Conservation (phyloP, 2,113 vertebrate species). For the Erinaceus europaeus region DNA sequence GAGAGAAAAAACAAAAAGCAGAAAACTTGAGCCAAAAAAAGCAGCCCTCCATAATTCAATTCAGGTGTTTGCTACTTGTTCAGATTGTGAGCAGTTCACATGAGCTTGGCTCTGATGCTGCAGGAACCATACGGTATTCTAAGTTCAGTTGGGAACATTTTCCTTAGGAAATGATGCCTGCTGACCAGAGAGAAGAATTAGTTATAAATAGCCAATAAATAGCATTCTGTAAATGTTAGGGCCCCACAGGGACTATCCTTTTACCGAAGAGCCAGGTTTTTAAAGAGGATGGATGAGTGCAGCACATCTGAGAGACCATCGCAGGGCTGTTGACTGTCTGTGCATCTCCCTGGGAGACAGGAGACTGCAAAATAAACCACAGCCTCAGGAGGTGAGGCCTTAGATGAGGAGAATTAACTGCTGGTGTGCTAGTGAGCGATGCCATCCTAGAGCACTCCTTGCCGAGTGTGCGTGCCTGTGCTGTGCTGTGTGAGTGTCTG, state of each 20-base stretch:
- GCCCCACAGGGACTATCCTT: background rate
- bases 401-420: constrained; percentile 22
- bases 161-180: constrained; percentile 23
- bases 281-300: background rate
- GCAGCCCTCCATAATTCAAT: background rate
- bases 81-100: background rate
- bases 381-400: background rate
- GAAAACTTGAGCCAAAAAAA: constrained; percentile 14
- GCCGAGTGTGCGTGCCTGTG: too few relatives aligned
- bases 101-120: background rate
- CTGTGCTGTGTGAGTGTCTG: too few relatives aligned
- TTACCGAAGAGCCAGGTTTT: constrained; percentile 21
- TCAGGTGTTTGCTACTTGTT: background rate
- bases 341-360: constrained; percentile 4
- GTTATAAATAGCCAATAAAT: constrained; percentile 42
- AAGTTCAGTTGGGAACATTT: constrained; percentile 12
- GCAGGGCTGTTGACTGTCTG: background rate
- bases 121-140: background rate
- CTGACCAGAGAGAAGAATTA: constrained; percentile 43
- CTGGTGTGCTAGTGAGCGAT: background rate
- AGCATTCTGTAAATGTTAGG: constrained; percentile 29
- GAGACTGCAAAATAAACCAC: constrained; percentile 14
- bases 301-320: background rate
- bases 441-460: too few relatives aligned
- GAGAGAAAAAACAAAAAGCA: background rate